phyloP scores from a whole-genome alignment of 2,113 vertebrate genomes.

The Ptilorrhoa leucosticta region DNA sequence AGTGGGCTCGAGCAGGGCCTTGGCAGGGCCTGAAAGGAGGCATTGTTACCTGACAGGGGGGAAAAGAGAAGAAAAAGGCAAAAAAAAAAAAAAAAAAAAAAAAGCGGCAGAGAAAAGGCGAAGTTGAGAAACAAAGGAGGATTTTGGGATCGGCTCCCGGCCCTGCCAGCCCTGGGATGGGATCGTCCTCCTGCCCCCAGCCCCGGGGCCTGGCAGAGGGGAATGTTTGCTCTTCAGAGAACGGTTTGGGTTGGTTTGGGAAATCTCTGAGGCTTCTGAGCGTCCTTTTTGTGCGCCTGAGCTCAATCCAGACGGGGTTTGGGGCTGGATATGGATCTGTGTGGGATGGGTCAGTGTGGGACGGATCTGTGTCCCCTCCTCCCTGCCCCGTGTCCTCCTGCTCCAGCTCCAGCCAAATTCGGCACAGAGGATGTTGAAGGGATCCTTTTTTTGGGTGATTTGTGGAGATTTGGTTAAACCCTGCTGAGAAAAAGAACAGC shows the following conservation, averaged over 20 bases:
- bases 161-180: slow-evolving; percentile 28
- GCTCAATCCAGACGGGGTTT: accelerated
- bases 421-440: neutral
- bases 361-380: accelerated
- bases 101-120: neutral
- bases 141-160: slow-evolving; percentile 42
- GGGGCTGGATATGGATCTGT: accelerated
- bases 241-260: accelerated
- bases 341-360: accelerated
- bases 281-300: neutral
- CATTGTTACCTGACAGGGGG: slow-evolving; percentile 60
- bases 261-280: neutral
- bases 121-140: slow-evolving; percentile 60
- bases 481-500: neutral
- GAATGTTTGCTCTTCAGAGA: neutral
- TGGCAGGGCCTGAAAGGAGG: slow-evolving; percentile 71
- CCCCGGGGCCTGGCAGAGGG: neutral
- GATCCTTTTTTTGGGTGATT: neutral
- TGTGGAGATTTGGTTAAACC: neutral
- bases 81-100: neutral
- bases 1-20: slow-evolving; percentile 34
- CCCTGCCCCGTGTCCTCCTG: neutral
- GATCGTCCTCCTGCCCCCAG: neutral
- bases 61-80: neutral
- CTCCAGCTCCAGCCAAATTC: neutral